Evolutionary conservation across 2,113 vertebrate species (phyloP).

Genomic region (Eidolon helvum): DNA sequence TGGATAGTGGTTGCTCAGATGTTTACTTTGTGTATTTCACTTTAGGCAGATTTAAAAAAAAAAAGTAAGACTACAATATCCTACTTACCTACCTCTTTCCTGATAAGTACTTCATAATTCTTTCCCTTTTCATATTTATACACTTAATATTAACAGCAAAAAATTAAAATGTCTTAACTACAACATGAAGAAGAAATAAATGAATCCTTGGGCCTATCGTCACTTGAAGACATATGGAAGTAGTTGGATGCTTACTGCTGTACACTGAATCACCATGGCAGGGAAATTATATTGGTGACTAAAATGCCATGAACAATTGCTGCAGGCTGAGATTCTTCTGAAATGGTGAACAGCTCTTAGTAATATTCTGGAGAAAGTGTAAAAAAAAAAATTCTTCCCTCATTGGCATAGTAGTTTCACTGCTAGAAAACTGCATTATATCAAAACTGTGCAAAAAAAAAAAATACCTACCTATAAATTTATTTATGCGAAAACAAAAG

Average conservation of each 20-base stretch:
- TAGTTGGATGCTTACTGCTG: background rate
- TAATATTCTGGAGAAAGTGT: background rate
- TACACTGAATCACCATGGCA: background rate
- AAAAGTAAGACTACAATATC: background rate
- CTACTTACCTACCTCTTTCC: background rate
- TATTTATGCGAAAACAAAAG: slow-evolving; percentile 6
- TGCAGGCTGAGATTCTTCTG: background rate
- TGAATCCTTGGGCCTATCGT: background rate
- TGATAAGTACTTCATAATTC: background rate
- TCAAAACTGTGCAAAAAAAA: background rate
- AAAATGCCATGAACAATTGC: background rate
- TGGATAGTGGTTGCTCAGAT: background rate
- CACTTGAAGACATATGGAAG: background rate
- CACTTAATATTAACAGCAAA: background rate
- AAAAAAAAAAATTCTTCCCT: background rate
- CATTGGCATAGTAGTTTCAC: background rate
- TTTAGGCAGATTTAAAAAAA: background rate
- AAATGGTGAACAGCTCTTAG: background rate
- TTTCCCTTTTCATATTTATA: background rate
- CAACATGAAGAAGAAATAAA: background rate
- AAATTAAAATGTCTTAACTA: background rate
- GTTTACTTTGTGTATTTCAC: background rate
- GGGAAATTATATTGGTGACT: background rate
- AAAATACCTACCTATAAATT: background rate
- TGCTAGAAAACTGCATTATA: slow-evolving; percentile 8